These are phyloP conservation scores for Phytoseiulus persimilis DNA, from an alignment of 2,888 invertebrate genomes.

Conservation along the genomic window DNA sequence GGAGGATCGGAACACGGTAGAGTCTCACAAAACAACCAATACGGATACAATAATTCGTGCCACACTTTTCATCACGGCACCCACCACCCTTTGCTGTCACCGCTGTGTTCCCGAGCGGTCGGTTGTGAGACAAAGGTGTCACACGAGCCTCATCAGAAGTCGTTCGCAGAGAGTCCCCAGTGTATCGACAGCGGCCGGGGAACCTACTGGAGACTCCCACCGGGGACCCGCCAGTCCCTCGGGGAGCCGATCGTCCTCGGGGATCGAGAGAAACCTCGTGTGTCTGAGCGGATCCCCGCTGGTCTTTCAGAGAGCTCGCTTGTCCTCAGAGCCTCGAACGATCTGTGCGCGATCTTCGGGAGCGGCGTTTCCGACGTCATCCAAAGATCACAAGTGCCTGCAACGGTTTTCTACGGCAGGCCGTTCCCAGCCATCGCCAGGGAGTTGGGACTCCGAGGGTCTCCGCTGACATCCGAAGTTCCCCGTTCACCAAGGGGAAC, in stretches of 20 bases:
- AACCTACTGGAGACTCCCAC: too few species aligned
- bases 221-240: background rate
- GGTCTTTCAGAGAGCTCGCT: background rate
- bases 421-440: background rate
- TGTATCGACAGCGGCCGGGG: too few species aligned
- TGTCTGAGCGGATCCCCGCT: background rate
- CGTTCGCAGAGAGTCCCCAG: too few species aligned
- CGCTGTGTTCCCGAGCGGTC: background rate
- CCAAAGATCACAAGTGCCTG: background rate
- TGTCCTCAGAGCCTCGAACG: background rate
- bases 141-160: background rate
- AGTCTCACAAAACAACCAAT: conserved; percentile 17
- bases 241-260: background rate
- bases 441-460: background rate
- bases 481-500: background rate
- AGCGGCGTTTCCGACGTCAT: background rate
- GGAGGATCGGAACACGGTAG: background rate
- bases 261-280: too few species aligned
- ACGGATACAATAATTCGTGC: conserved; percentile 33
- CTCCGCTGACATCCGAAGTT: background rate
- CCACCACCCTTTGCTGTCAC: background rate
- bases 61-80: conserved; percentile 33
- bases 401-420: background rate
- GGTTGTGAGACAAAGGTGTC: too few species aligned
- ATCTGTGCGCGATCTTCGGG: background rate